Evolutionary conservation across 1,140 invertebrate genomes (phyloP).

Genomic region (Centruroides vittatus): DNA sequence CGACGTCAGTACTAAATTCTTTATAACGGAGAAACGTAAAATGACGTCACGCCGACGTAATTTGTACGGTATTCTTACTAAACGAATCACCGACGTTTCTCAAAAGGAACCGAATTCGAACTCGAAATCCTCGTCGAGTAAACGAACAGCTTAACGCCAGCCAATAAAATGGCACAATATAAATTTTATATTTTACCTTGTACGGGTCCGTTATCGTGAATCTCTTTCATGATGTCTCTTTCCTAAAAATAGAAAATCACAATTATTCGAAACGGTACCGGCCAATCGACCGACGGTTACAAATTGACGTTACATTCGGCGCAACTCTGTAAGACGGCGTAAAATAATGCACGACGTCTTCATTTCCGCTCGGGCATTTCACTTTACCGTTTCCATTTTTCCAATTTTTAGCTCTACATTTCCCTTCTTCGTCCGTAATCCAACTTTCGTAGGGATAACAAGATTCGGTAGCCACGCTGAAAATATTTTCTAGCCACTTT

Average conservation of each 20-base stretch:
- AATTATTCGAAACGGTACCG: background rate
- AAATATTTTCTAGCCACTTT: conserved; percentile 7
- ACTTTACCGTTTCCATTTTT: conserved; percentile 4
- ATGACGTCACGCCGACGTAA: too few relatives aligned
- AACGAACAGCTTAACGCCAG: too few relatives aligned
- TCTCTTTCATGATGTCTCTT: conserved; percentile 81
- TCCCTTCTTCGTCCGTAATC: conserved; percentile 20
- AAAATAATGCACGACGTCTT: conserved; percentile 28
- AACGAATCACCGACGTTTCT: too few relatives aligned
- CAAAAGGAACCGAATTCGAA: too few relatives aligned
- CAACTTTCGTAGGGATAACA: conserved; percentile 39
- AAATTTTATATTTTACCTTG: conserved; percentile 47
- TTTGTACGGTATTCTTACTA: too few relatives aligned
- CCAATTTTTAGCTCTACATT: conserved; percentile 31
- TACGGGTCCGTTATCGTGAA: conserved; percentile 78
- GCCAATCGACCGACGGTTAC: conserved; percentile 10
- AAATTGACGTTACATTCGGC: conserved; percentile 2
- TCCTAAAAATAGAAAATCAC: conserved; percentile 24
- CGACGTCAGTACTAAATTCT: too few relatives aligned
- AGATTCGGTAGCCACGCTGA: conserved; percentile 27
- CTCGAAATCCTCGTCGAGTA: too few relatives aligned
- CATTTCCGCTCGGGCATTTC: conserved; percentile 1
- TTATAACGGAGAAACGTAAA: too few relatives aligned
- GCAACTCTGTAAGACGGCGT: conserved; percentile 55
- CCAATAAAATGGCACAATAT: too few relatives aligned